A percentile compares a stretch with the other conserved stretches of the same genome.
phyloP scores from a whole-genome alignment of 2,113 vertebrate species.

The Bolborhynchus lineola region DNA sequence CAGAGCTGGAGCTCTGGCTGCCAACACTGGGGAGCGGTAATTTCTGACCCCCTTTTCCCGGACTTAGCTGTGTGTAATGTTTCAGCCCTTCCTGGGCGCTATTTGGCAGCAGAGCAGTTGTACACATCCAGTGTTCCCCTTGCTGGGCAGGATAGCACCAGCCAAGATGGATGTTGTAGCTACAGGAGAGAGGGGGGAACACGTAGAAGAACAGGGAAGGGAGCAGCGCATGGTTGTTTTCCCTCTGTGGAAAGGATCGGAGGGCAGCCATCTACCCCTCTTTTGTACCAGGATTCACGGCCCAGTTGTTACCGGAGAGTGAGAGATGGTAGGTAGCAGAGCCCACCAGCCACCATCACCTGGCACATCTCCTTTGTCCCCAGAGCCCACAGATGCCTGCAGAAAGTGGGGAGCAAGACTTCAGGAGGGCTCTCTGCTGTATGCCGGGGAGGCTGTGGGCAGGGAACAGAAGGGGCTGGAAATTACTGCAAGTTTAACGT shows the following conservation, averaged over 20 bases:
- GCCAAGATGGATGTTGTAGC: neutral
- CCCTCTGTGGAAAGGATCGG: neutral
- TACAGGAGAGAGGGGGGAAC: neutral
- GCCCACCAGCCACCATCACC: neutral
- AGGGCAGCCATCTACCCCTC: neutral
- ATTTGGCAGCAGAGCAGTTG: neutral
- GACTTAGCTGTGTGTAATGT: neutral
- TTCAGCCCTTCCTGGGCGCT: neutral
- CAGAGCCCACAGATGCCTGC: fast-evolving
- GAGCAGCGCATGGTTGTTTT: neutral
- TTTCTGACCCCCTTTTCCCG: neutral
- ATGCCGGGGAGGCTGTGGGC: neutral
- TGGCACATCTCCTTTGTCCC: too few species aligned
- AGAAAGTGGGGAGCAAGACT: neutral
- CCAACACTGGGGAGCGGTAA: neutral
- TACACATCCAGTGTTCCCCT: neutral
- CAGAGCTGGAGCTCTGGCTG: neutral
- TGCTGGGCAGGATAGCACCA: neutral
- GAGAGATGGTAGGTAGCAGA: neutral
- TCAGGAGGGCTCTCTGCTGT: neutral
- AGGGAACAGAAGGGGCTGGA: neutral
- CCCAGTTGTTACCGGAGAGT: neutral
- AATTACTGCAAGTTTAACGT: neutral
- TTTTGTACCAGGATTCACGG: neutral
- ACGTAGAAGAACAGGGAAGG: neutral